Evolutionary conservation across 1,140 invertebrate genomes (phyloP).

Genomic region (Mycetomoellerius zeteki): DNA sequence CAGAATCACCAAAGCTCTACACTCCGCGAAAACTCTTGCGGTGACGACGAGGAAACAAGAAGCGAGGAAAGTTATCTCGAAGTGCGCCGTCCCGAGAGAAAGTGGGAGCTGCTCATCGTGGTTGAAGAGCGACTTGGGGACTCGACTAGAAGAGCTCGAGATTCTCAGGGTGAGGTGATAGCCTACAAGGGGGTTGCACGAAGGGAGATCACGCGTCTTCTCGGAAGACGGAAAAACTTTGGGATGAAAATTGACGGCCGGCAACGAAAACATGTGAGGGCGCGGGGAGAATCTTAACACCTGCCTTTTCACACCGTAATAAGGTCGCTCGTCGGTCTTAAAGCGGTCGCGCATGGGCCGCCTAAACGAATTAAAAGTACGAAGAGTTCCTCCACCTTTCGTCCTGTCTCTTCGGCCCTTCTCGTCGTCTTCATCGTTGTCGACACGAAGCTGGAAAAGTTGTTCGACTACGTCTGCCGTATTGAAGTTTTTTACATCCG

Average conservation of each 20-base stretch:
- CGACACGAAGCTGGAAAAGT: constrained; percentile 50
- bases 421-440: constrained; percentile 32
- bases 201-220: constrained; percentile 53
- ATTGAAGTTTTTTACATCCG: constrained; percentile 75
- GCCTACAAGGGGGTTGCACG: background rate
- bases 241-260: constrained; percentile 78
- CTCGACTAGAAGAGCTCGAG: constrained; percentile 12
- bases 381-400: constrained; percentile 33
- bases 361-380: constrained; percentile 79
- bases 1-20: constrained; percentile 14
- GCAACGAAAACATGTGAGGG: constrained; percentile 69
- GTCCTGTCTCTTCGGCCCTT: background rate
- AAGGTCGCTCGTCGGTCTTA: constrained; percentile 62
- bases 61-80: constrained; percentile 69
- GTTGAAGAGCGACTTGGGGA: constrained; percentile 32
- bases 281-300: constrained; percentile 69
- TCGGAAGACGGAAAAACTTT: constrained; percentile 67
- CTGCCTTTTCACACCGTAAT: constrained; percentile 67
- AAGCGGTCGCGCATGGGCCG: constrained; percentile 46
- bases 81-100: constrained; percentile 61
- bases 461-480: constrained; percentile 47
- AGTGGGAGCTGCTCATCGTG: constrained; percentile 63
- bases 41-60: constrained; percentile 43
- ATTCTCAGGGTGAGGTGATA: constrained; percentile 13
- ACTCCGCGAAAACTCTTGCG: constrained; percentile 43